Percentiles rank a stretch among this genome's conserved stretches.
These are phyloP conservation scores for Diacarnus erythraeanus DNA, from an alignment of 37 sponge, comb jelly and placozoan genomes.

Conservation along the genomic window DNA sequence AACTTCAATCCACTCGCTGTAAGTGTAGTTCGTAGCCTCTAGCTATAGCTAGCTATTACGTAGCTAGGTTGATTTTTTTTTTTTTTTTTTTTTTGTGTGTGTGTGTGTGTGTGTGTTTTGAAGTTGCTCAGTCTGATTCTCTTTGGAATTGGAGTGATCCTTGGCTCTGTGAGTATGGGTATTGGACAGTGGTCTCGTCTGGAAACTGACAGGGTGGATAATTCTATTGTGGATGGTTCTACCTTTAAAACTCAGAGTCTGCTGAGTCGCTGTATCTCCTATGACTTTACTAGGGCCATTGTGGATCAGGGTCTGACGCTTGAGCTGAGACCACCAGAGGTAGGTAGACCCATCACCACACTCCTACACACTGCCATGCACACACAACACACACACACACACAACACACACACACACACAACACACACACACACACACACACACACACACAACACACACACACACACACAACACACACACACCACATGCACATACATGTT, in stretches of 20 bases:
- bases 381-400: too few species aligned
- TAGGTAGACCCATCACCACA: neutral
- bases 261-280: conserved; percentile 37
- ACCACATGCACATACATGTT: too few species aligned
- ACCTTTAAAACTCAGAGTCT: conserved; percentile 45
- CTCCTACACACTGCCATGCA: too few species aligned
- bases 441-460: too few species aligned
- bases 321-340: conserved; percentile 23
- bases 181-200: conserved; percentile 44
- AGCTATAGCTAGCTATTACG: neutral
- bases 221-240: conserved; percentile 1
- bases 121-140: conserved; percentile 51
- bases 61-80: neutral
- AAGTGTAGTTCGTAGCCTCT: conserved; percentile 1
- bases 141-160: conserved; percentile 34
- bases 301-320: conserved; percentile 4
- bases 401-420: too few species aligned
- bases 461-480: too few species aligned
- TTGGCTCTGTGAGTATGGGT: conserved; percentile 50
- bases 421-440: too few species aligned
- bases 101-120: neutral
- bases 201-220: conserved; percentile 19
- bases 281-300: conserved; percentile 16
- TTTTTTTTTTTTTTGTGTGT: neutral
- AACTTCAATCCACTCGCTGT: conserved; percentile 59